Conservation (phyloP, 2,888 invertebrate genomes). For the Macaria notata region DNA sequence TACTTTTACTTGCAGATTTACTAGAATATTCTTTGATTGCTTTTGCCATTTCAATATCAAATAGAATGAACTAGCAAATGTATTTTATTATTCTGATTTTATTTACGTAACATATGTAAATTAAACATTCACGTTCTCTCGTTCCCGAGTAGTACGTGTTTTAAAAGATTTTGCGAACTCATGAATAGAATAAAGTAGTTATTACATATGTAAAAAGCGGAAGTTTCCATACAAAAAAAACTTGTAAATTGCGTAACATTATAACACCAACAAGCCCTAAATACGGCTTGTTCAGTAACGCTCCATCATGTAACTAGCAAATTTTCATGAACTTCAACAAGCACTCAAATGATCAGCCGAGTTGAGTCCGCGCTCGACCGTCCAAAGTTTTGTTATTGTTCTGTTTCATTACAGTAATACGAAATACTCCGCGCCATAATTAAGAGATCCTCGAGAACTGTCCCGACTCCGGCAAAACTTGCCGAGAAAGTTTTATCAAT, state of each 20-base stretch:
- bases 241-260: slow-evolving; percentile 25
- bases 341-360: slow-evolving; percentile 76
- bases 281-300: slow-evolving; percentile 55
- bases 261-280: slow-evolving; percentile 39
- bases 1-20: slow-evolving; percentile 37
- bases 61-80: slow-evolving; percentile 28
- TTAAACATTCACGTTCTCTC: too few species aligned
- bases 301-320: slow-evolving; percentile 60
- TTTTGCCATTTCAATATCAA: slow-evolving; percentile 42
- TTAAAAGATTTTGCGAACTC: too few species aligned
- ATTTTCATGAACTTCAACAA: slow-evolving; percentile 78
- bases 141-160: too few species aligned
- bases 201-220: too few species aligned
- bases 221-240: too few species aligned
- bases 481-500: slow-evolving; percentile 68
- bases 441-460: slow-evolving; percentile 75
- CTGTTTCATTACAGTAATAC: slow-evolving; percentile 80
- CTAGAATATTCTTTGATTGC: slow-evolving; percentile 41
- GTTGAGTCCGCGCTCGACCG: slow-evolving; percentile 58
- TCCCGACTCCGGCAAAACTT: slow-evolving; percentile 71
- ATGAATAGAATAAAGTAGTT: too few species aligned
- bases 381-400: slow-evolving; percentile 81
- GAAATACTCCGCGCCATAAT: slow-evolving; percentile 77
- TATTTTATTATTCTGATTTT: too few species aligned
- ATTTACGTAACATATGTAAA: too few species aligned